Percentiles rank a stretch among this genome's conserved stretches.
Conservation (phyloP, 2,888 invertebrate species). For the Masnerella sp. region DNA sequence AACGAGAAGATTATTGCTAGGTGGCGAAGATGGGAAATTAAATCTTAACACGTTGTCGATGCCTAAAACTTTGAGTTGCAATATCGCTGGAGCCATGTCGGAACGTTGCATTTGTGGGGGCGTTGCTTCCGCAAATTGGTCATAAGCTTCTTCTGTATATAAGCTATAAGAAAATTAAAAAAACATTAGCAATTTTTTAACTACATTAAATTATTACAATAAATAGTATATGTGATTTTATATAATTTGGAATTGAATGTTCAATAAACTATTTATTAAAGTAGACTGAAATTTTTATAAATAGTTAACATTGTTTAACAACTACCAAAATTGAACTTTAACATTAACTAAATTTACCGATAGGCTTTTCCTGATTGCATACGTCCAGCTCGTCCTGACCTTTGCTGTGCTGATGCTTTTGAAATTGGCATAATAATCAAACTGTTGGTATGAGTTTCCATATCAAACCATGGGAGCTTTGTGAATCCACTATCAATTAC, state of each 20-base stretch:
- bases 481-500: constrained; percentile 98
- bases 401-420: constrained; percentile 92
- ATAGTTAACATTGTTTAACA: too few relatives aligned
- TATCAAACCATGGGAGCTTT: constrained; percentile 93
- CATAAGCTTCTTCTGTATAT: constrained; percentile 88
- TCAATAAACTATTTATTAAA: too few relatives aligned
- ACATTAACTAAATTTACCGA: too few relatives aligned
- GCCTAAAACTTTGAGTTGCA: constrained; percentile 96
- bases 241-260: too few relatives aligned
- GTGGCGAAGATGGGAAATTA: constrained; percentile 95
- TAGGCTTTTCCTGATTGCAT: constrained; percentile 91
- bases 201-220: neutral
- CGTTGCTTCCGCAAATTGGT: constrained; percentile 83
- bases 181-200: neutral
- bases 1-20: constrained; percentile 89
- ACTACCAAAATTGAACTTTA: too few relatives aligned
- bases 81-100: constrained; percentile 89
- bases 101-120: constrained; percentile 96
- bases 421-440: constrained; percentile 91
- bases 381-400: constrained; percentile 95
- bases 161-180: constrained; percentile 78
- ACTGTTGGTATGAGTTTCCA: constrained; percentile 89
- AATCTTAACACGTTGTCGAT: constrained; percentile 95
- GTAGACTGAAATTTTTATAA: neutral
- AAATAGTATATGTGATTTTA: too few relatives aligned